Evolutionary conservation across 2,113 vertebrate species (phyloP), one percentile per base, ranked within the genome.

Genomic region (Tautogolabrus adspersus): DNA sequence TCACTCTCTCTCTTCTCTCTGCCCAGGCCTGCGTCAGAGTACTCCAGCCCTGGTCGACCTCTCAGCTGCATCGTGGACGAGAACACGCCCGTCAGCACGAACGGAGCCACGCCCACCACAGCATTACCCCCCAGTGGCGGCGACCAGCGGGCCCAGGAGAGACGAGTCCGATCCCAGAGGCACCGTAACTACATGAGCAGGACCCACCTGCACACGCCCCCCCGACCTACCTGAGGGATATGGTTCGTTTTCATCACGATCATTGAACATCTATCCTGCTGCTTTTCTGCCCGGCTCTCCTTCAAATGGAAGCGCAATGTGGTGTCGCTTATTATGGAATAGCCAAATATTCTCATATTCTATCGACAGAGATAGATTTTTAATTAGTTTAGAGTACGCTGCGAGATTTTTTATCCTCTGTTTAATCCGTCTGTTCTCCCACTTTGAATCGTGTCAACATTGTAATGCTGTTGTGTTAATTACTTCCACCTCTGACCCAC

Each of bases 151-250:
- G 92, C 95, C 70, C 96, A 96, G 1, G 97, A 99, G 92, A 95
- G 97, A 67, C 96, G 96, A 64, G 97, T 98, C 22, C 95, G 98
- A 34, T 99, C 98, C 0, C 98, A 99, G 82, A 93, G 97, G 86
- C 98, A 99, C 89, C 94, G 98, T 83, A 99, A 99, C 94, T 99
- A 99, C 91, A 99, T 99, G 98, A 99, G 98, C 95, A 96, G 98
- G 80, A 99, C 98, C 47, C 98, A 99, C 88, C 95, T 99, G 87
- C 98, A 99, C 92, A 98, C 97, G 8, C n/a, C 97, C 97, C 22
- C 97, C 98, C 0, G 98, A 99, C 89, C 93, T 99, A 12, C 98
- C 97, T 0, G 97, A 99, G 87, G 98, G 98, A 92, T 99, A 99
- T 12, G 98, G 98, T 99, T 87, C 81, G 96, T 72, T 6, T 13